Base-by-base conservation (phyloP, 1,140 invertebrate genomes). In the Euura saliciscinereae region DNA sequence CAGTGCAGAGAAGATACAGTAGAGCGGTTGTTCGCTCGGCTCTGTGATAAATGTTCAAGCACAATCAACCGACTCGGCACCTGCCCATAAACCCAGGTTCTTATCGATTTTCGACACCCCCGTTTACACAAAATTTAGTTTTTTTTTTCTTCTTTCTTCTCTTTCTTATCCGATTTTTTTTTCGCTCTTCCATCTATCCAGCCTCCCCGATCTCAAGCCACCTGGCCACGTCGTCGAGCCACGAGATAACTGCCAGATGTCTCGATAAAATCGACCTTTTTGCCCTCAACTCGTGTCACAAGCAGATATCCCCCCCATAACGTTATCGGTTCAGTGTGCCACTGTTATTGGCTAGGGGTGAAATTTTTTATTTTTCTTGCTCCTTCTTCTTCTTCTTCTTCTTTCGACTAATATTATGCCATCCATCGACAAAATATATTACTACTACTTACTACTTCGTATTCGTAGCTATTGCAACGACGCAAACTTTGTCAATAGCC, bases 251-350 rank as follows among this genome's bases (percentile, higher is more conserved):
- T 59, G 51, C 51, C 6, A 59, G 51, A 59, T 59, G 51, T 59
- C 51, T 59, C 51, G 51, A 59, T 59, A 59, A 59, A 59, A 59
- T 59, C 51, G 13, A 59, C 3, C 51, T 59, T 59, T 59, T 59
- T 59, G 51, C 13, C 2, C 51, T 11, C 3, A 6, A 59, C 8
- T 59, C 51, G 51, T 59, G 51, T 59, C 51, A 59, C 8, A 59
- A 59, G 51, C 51, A 59, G 51, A 59, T 8, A 4, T 59, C 51
- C 51, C 10, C 51, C 6, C 51, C 13, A 0, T n/a, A 8, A 59
- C 51, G 51, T 59, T 59, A 59, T 59, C 51, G 51, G 51, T 8
- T 59, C 8, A 59, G 8, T 59, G 5, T n/a, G 51, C 8, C 51
- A 59, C 8, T 59, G 51, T 59, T 59, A 59, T 59, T 59, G 51